phyloP scores from a whole-genome alignment of 2,113 vertebrate genomes.

The Ciconia stormi region DNA sequence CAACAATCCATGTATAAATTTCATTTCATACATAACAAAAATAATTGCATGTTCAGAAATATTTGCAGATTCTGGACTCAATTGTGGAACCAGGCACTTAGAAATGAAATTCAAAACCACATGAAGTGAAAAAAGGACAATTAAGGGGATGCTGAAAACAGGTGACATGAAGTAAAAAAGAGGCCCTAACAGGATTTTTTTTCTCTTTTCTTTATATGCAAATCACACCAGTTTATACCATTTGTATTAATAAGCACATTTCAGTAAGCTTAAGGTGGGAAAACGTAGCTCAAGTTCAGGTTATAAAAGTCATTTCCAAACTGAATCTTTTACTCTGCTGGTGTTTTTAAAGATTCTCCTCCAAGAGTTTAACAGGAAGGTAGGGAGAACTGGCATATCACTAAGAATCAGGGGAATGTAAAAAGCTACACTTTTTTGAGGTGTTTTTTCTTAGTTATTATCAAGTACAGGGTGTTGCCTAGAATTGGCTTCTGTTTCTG shows the following conservation, averaged over 20 bases:
- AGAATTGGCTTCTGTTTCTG: background rate
- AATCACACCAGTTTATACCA: background rate
- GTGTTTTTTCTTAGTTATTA: background rate
- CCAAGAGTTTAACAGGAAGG: background rate
- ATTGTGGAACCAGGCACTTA: background rate
- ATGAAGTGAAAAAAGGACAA: background rate
- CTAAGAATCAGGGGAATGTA: background rate
- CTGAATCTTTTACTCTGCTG: background rate
- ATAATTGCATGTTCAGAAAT: background rate
- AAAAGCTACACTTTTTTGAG: rapidly evolving
- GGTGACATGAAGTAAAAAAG: background rate
- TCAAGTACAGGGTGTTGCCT: background rate
- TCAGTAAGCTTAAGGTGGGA: background rate
- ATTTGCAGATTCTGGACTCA: background rate
- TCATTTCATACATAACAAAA: background rate
- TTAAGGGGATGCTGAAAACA: background rate
- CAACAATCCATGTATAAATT: background rate
- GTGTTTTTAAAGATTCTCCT: background rate
- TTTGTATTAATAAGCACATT: background rate
- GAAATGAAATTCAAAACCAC: background rate
- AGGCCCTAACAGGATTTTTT: rapidly evolving
- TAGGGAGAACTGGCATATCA: background rate
- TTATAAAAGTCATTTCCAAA: background rate
- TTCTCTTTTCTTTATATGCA: background rate
- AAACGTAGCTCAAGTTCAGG: background rate